Evolutionary conservation across 2,888 invertebrate genomes (phyloP).

Genomic region (Heliconius ethilla): DNA sequence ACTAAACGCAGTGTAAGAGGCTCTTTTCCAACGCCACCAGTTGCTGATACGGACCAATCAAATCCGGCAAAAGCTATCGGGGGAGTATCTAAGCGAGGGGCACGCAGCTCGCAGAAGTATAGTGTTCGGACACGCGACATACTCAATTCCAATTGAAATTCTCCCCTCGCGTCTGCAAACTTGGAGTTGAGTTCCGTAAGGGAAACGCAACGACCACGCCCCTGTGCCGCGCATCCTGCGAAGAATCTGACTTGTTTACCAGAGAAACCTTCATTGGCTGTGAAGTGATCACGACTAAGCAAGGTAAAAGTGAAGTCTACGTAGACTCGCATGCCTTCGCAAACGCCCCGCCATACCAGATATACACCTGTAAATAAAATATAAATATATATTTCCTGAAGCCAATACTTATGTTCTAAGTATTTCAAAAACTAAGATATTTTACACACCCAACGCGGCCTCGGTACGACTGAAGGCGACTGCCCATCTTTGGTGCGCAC

Average conservation of each 20-base stretch:
- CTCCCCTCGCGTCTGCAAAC: constrained; percentile 90
- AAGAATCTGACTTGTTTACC: constrained; percentile 88
- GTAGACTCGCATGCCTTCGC: constrained; percentile 88
- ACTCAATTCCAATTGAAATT: constrained; percentile 89
- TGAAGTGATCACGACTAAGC: constrained; percentile 91
- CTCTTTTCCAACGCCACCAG: constrained; percentile 82
- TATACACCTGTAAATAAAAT: constrained; percentile 84
- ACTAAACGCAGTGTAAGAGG: constrained; percentile 82
- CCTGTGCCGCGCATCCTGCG: constrained; percentile 86
- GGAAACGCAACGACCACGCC: constrained; percentile 87
- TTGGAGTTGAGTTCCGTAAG: constrained; percentile 86
- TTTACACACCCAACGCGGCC: constrained; percentile 82
- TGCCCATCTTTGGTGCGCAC: constrained; percentile 91
- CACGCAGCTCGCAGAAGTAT: constrained; percentile 87
- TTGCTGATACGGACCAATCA: constrained; percentile 89
- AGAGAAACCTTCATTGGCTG: constrained; percentile 89
- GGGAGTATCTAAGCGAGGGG: constrained; percentile 80
- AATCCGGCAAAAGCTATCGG: constrained; percentile 90
- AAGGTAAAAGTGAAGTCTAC: constrained; percentile 91
- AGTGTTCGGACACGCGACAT: constrained; percentile 88
- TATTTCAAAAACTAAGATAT: not conserved
- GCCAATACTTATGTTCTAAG: not conserved
- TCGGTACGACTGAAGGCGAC: constrained; percentile 89
- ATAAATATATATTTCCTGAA: constrained; percentile 2
- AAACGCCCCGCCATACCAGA: constrained; percentile 88